A percentile compares a stretch with the other conserved stretches of the same genome.
Conservation (phyloP, 2,888 invertebrate genomes). For the Perithous albicinctus region DNA sequence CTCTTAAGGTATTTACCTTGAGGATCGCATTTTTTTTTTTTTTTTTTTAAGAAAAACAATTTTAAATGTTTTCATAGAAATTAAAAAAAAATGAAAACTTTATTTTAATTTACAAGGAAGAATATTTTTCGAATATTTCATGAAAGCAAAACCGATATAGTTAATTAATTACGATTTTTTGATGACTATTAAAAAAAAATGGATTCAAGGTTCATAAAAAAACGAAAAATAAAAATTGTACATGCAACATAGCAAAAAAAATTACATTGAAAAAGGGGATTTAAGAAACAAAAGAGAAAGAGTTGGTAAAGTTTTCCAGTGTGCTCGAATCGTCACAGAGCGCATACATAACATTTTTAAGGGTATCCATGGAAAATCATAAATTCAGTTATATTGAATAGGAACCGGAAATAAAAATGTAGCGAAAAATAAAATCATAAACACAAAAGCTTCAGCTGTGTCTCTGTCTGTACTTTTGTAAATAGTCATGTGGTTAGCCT, state of each 20-base stretch:
- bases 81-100: too few relatives aligned
- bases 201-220: not conserved
- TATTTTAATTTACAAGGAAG: too few relatives aligned
- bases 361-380: constrained; percentile 25
- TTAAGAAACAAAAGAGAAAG: not conserved
- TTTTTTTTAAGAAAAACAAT: too few relatives aligned
- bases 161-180: too few relatives aligned
- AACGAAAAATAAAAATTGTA: not conserved
- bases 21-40: too few relatives aligned
- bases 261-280: not conserved
- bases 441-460: constrained; percentile 31
- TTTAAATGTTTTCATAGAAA: too few relatives aligned
- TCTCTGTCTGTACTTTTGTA: constrained; percentile 3
- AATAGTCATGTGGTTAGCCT: not conserved
- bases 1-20: too few relatives aligned
- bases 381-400: constrained; percentile 9
- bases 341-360: not conserved
- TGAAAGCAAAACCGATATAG: too few relatives aligned
- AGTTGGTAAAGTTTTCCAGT: not conserved
- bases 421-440: constrained; percentile 6
- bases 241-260: not conserved
- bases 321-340: not conserved
- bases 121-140: too few relatives aligned
- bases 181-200: too few relatives aligned
- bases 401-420: not conserved